These are phyloP conservation scores for Cantharis lateralis DNA, from an alignment of 2,888 invertebrate genomes.

Conservation along the genomic window DNA sequence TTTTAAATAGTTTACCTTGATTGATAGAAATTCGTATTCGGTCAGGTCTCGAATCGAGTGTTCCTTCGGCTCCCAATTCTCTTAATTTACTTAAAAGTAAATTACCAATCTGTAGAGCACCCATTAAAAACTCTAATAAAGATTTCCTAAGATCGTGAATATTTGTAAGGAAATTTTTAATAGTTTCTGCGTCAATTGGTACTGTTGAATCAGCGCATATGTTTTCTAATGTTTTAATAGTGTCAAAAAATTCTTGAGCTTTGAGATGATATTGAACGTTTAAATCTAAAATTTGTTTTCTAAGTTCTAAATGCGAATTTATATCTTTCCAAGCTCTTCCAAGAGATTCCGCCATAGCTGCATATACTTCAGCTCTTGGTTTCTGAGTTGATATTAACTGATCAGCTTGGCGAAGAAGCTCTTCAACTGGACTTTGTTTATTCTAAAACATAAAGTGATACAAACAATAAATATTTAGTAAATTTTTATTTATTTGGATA, in stretches of 20 bases:
- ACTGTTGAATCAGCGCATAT: constrained; percentile 70
- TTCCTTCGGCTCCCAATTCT: constrained; percentile 74
- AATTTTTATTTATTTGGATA: background rate
- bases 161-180: constrained; percentile 69
- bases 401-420: constrained; percentile 85
- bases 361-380: constrained; percentile 78
- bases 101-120: constrained; percentile 81
- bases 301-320: constrained; percentile 74
- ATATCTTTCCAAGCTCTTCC: constrained; percentile 82
- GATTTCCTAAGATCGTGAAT: constrained; percentile 73
- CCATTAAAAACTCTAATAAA: constrained; percentile 77
- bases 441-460: constrained; percentile 63
- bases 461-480: background rate
- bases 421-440: constrained; percentile 87
- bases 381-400: constrained; percentile 77
- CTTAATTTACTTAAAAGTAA: constrained; percentile 73
- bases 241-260: constrained; percentile 70
- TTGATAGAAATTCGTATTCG: constrained; percentile 56
- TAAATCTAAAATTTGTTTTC: constrained; percentile 76
- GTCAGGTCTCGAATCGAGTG: constrained; percentile 75
- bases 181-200: constrained; percentile 73
- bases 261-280: constrained; percentile 79
- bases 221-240: constrained; percentile 70
- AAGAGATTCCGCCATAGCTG: constrained; percentile 84
- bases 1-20: constrained; percentile 54